Percentiles rank a stretch among this genome's conserved stretches.
Evolutionary conservation across 92 coral and sea anemone genomes (phyloP).

Genomic region (Blastomussa wellsi): DNA sequence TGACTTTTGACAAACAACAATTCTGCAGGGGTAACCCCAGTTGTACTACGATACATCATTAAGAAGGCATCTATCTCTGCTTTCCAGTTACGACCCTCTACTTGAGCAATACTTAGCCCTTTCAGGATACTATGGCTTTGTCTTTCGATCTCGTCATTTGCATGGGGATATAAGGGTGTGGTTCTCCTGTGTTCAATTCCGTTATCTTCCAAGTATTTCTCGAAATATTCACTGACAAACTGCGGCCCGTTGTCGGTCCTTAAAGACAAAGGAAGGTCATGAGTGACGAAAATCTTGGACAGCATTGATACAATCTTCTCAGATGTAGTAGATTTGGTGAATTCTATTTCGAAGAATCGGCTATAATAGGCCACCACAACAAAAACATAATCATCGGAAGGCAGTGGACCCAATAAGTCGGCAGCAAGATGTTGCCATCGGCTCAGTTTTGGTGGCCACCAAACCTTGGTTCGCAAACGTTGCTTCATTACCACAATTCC

Average conservation of each 20-base stretch:
- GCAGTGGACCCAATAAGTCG: too few species aligned
- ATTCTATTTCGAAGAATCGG: too few species aligned
- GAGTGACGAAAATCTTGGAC: too few species aligned
- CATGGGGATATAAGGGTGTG: conserved; percentile 36
- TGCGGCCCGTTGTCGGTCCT: conserved; percentile 37
- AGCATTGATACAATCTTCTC: too few species aligned
- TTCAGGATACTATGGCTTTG: conserved; percentile 49
- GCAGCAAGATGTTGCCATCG: conserved; percentile 51
- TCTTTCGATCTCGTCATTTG: too few species aligned
- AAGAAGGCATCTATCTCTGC: conserved; percentile 22
- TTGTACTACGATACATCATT: conserved; percentile 21
- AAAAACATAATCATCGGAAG: too few species aligned
- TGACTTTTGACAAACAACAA: conserved; percentile 1
- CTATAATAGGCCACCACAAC: too few species aligned
- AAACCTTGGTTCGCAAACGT: conserved; percentile 20
- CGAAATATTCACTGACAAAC: conserved; percentile 33
- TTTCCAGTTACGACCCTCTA: conserved; percentile 42
- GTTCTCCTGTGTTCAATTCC: conserved; percentile 48
- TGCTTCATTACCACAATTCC: too few species aligned
- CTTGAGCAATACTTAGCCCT: conserved; percentile 45
- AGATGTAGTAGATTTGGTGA: too few species aligned
- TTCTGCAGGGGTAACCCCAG: conserved; percentile 17
- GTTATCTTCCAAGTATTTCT: conserved; percentile 29
- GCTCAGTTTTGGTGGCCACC: conserved; percentile 14
- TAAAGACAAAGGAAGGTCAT: neutral